Evolutionary conservation across 2,888 invertebrate species (phyloP).

Genomic region (Scaptomyza polygonia): DNA sequence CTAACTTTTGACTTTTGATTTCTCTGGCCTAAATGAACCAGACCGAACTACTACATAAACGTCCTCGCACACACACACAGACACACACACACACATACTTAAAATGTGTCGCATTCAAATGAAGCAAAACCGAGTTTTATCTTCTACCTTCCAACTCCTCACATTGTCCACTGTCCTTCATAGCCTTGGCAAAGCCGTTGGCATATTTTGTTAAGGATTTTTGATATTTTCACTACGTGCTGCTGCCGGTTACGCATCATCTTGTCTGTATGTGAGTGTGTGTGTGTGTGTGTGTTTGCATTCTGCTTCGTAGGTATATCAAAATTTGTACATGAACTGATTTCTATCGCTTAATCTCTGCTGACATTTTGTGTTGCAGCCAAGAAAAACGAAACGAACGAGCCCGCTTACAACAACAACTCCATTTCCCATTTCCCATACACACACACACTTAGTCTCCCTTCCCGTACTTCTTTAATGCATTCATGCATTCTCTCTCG

Average conservation of each 20-base stretch:
- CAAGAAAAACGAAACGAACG: constrained; percentile 27
- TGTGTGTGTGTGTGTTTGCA: constrained; percentile 12
- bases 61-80: constrained; percentile 14
- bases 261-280: constrained; percentile 10
- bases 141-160: constrained; percentile 3
- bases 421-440: constrained; percentile 13
- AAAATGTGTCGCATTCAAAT: constrained; percentile 63
- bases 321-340: constrained; percentile 64
- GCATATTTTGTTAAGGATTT: constrained; percentile 72
- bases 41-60: constrained; percentile 31
- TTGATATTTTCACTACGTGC: constrained; percentile 80
- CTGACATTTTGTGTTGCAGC: constrained; percentile 66
- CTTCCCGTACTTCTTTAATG: neutral
- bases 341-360: constrained; percentile 72
- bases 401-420: constrained; percentile 20
- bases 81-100: constrained; percentile 11
- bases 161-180: constrained; percentile 1
- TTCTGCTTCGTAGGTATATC: constrained; percentile 49
- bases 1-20: constrained; percentile 77
- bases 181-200: constrained; percentile 45
- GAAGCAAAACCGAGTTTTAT: constrained; percentile 63
- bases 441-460: constrained; percentile 1
- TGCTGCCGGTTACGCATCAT: constrained; percentile 58
- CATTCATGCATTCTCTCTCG: constrained; percentile 4
- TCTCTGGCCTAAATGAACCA: constrained; percentile 74